Evolutionary conservation across 2,888 invertebrate species (phyloP), one percentile per base, ranked within the genome.

Genomic region (Rhamnusium bicolor): DNA sequence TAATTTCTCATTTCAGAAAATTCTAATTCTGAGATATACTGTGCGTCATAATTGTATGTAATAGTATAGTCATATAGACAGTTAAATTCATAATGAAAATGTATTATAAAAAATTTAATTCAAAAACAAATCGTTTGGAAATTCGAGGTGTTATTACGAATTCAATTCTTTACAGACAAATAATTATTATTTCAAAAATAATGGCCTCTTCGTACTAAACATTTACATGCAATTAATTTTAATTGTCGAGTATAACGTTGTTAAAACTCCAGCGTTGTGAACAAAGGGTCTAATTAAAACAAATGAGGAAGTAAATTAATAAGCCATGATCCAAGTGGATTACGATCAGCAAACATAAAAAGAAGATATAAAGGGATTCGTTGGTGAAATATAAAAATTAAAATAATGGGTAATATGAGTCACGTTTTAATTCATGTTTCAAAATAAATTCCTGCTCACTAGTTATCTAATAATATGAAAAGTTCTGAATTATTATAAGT

Each of bases 191-290:
- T 63, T 63, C 19, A 65, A 71, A 74, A 72, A 74, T 72, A 71
- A 74, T 62, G 66, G 61, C 29, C 62, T 40, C 66, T 61, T 54
- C 49, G 29, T 21, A 66, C 71, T 40, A 40, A 61, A 56, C 74
- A 62, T 72, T 62, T 54, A 72, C 62, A 63, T 72, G 61, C 69
- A 72, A 74, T 74, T 74, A 70, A 74, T 72, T 74, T 74, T 74
- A 69, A 67, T 74, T 69, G 66, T 74, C 49, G 56, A 70, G 62
- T 72, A 56, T 66, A 72, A 71, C 71, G 67, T 69, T 71, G 66
- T 74, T 69, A 65, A 69, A 69, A 63, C 69, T 69, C 58, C 53
- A 40, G 51, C 63, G 69, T 24, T 65, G 53, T 19, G 69, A 68
- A 74, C 74, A 72, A 72, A 69, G 62, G 67, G 54, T 27, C 72